A percentile compares a stretch with the other conserved stretches of the same genome.
These are phyloP conservation scores for Papilio polyxenes DNA, from an alignment of 1,140 invertebrate species.

Conservation along the genomic window DNA sequence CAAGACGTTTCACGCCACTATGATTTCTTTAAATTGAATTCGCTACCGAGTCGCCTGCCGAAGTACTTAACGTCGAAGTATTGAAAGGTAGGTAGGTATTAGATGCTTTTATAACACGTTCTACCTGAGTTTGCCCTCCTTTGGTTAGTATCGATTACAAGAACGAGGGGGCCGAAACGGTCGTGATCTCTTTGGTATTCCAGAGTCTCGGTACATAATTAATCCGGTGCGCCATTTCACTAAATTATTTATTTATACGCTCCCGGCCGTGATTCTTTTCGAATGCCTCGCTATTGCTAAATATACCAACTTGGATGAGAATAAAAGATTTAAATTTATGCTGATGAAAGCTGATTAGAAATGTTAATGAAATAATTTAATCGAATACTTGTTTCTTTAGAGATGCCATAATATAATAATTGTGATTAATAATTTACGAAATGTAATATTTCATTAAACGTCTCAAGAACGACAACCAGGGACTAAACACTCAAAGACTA, in stretches of 20 bases:
- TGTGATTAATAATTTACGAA: too few species aligned
- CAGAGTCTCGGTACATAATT: slow-evolving; percentile 53
- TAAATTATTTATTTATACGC: slow-evolving; percentile 58
- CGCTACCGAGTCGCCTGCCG: neutral
- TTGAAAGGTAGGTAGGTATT: neutral
- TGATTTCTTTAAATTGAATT: neutral
- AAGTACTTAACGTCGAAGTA: neutral
- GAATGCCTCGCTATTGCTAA: slow-evolving; percentile 32
- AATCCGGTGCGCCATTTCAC: slow-evolving; percentile 47
- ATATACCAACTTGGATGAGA: slow-evolving; percentile 13
- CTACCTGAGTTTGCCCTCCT: neutral
- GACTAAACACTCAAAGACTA: neutral
- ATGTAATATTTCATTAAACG: too few species aligned
- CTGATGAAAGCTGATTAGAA: slow-evolving; percentile 4
- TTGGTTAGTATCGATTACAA: slow-evolving; percentile 22
- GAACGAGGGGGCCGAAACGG: slow-evolving; percentile 45
- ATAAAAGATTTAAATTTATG: slow-evolving; percentile 20
- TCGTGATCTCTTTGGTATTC: slow-evolving; percentile 44
- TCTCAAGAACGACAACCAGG: neutral
- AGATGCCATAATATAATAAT: neutral
- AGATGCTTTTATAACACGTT: slow-evolving; percentile 1
- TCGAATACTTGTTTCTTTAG: neutral
- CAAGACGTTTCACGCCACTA: neutral
- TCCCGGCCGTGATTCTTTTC: slow-evolving; percentile 49
- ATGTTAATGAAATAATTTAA: neutral